Evolutionary conservation across 2,113 vertebrate genomes (phyloP).

Genomic region (Tursiops truncatus): DNA sequence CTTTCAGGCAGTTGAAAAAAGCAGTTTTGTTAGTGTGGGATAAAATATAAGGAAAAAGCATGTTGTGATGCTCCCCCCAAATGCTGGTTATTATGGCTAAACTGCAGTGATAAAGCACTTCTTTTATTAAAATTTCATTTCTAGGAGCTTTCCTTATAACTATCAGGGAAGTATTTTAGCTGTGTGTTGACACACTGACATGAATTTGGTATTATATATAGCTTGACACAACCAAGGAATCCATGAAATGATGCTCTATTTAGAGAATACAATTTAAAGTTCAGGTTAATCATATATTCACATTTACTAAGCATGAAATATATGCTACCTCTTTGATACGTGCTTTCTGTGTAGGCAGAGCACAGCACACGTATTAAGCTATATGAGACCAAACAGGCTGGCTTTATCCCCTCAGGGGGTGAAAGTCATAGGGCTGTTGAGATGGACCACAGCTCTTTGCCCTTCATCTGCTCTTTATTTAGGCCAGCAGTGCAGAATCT

Average conservation of each 20-base stretch:
- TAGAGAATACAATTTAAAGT: not conserved
- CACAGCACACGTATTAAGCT: not conserved
- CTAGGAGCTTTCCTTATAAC: not conserved
- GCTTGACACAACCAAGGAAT: not conserved
- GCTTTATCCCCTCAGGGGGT: not conserved
- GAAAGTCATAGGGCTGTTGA: not conserved
- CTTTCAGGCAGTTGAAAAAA: not conserved
- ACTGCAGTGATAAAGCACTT: not conserved
- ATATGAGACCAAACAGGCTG: not conserved
- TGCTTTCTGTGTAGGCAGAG: not conserved
- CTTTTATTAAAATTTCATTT: not conserved
- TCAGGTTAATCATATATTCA: not conserved
- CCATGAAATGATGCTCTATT: not conserved
- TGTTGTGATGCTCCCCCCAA: not conserved
- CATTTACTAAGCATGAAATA: not conserved
- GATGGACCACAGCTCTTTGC: not conserved
- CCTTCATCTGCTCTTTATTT: not conserved
- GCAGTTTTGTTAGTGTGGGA: not conserved
- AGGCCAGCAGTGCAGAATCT: not conserved
- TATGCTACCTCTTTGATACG: not conserved
- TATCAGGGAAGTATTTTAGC: not conserved
- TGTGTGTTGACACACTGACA: not conserved
- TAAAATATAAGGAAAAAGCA: not conserved
- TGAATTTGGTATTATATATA: not conserved
- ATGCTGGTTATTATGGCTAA: not conserved